Conservation (phyloP, 2,113 vertebrate genomes). For the Equus quagga region DNA sequence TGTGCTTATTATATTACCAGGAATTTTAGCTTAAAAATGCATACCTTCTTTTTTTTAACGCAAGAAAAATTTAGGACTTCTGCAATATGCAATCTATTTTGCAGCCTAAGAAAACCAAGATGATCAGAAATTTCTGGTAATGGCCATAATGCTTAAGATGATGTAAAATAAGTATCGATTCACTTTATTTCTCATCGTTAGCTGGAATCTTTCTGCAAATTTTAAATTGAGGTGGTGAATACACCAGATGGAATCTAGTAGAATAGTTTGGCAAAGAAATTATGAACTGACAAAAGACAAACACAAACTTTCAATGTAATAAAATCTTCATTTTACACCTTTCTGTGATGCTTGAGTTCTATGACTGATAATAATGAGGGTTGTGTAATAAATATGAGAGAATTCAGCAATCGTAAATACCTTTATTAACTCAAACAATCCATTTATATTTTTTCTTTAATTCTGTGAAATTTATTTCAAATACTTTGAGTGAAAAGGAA, state of each 20-base stretch:
- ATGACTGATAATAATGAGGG: background rate
- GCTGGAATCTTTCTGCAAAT: background rate
- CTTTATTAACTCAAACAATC: background rate
- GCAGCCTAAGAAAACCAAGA: background rate
- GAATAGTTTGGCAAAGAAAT: background rate
- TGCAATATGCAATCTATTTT: background rate
- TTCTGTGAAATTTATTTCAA: slow-evolving; percentile 11
- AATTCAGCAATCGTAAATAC: background rate
- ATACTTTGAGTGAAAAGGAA: background rate
- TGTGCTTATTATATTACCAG: background rate
- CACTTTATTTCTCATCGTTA: background rate
- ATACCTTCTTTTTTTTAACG: background rate
- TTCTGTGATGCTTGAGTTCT: background rate
- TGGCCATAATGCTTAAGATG: background rate
- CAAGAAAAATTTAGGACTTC: background rate
- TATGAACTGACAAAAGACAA: background rate
- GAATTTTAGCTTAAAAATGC: background rate
- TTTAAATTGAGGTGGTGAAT: background rate
- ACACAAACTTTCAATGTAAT: background rate
- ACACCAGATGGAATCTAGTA: background rate
- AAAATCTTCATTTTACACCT: slow-evolving; percentile 35
- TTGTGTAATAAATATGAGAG: background rate
- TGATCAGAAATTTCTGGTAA: background rate
- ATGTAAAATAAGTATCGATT: background rate
- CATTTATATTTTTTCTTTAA: background rate